Conservation (phyloP, 2,113 vertebrate species). For the Protobothrops flavoviridis region DNA sequence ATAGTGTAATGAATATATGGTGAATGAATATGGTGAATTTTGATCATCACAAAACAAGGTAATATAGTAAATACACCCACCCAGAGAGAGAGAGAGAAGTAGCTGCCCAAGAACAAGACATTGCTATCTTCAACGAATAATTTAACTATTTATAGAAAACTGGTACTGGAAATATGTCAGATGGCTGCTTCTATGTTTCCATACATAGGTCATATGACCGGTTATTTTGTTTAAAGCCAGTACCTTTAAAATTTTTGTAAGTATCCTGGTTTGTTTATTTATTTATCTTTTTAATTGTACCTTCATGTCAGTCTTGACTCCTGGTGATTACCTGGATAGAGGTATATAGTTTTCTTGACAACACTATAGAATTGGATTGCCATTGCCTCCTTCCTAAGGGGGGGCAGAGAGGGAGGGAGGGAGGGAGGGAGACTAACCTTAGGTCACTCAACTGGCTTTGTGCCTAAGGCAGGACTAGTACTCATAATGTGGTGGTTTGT, state of each 20-base stretch:
- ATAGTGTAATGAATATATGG: not conserved
- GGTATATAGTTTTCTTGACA: not conserved
- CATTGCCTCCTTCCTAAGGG: not conserved
- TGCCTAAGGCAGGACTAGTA: not conserved
- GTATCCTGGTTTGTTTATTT: not conserved
- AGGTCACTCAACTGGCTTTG: not conserved
- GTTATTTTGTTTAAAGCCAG: slow-evolving; percentile 55
- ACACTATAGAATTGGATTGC: not conserved
- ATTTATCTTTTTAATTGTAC: not conserved
- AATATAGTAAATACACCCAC: not conserved
- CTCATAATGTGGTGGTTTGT: not conserved
- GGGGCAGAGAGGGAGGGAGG: not conserved
- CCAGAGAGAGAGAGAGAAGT: slow-evolving; percentile 28
- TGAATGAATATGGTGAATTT: not conserved
- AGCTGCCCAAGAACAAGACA: slow-evolving; percentile 67
- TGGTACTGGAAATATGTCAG: slow-evolving; percentile 70
- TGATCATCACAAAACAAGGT: not conserved
- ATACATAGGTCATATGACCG: slow-evolving; percentile 68
- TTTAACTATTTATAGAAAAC: slow-evolving; percentile 75
- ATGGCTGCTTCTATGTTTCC: slow-evolving; percentile 74
- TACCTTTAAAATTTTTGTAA: not conserved
- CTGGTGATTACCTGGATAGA: not conserved
- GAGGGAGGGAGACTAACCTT: too few species aligned
- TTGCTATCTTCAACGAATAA: slow-evolving; percentile 72
- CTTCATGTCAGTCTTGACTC: not conserved